Base-by-base conservation (phyloP, 2,888 invertebrate species). In the Ligdia adustata region DNA sequence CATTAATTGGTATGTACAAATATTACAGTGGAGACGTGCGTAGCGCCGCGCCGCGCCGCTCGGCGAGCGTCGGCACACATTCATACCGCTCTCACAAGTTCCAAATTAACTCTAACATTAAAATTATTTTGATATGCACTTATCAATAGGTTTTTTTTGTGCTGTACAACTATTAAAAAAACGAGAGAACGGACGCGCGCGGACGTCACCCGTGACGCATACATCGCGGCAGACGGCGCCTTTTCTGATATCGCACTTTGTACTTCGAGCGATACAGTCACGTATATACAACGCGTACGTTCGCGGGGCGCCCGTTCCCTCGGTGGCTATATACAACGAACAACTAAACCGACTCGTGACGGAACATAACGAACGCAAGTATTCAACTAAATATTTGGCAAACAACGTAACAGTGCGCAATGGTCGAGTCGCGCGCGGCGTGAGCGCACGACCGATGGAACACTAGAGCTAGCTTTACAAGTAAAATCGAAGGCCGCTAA, bases 401-500 rank as follows among this genome's bases (percentile, higher is more conserved):
- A 85, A 82, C 69, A 74, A 75, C 72, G 68, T 72, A 72, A 75
- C 70, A 66, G 64, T 62, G 72, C 69, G 74, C 69, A 68, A 70
- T 69, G 72, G 64, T 65, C 66, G 63, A 67, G 72, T 68, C 72
- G 62, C 66, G 60, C 52, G 60, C 64, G 70, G 72, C 71, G 60
- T 63, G 64, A 66, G 65, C 69, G 68, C 68, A 71, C 64, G 70
- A 71, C 71, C 64, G 66, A 67, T 64, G 71, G 72, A 68, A 77
- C 75, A 78, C 81, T 88, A 88, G 74, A 82, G 74, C 88, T 88
- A 89, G 82, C 86, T 87, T 87, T 88, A 89, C 86, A 88, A 86
- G 83, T 87, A 80, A 81, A 85, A 87, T 89, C 83, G 82, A 90
- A 90, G 90, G 90, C 90, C 90, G 90, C 90, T 89, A 89, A 81